Evolutionary conservation across 2,113 vertebrate genomes (phyloP).

Genomic region (Poeciliopsis occidentalis): DNA sequence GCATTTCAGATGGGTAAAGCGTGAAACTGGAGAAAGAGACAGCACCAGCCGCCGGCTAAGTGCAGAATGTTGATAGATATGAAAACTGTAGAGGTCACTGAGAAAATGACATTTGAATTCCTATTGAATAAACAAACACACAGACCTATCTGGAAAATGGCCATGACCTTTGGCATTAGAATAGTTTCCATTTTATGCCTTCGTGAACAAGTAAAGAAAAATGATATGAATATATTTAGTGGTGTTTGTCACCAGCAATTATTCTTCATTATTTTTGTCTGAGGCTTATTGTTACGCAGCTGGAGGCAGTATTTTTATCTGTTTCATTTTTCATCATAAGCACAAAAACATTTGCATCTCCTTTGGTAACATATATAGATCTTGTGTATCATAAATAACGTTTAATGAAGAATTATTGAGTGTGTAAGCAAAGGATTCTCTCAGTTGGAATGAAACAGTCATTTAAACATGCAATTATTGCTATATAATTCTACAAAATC

Average conservation of each 20-base stretch:
- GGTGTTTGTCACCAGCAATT: background rate
- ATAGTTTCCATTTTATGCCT: background rate
- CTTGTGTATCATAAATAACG: background rate
- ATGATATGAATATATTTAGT: background rate
- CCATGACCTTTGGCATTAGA: conserved; percentile 5
- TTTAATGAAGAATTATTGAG: background rate
- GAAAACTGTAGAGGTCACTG: conserved; percentile 34
- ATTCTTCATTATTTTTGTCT: background rate
- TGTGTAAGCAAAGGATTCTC: background rate
- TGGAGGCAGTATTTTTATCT: background rate
- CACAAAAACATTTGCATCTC: background rate
- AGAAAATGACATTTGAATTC: conserved; percentile 19
- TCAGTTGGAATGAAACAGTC: no score
- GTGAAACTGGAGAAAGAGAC: conserved; percentile 31
- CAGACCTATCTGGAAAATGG: background rate
- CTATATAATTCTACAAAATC: background rate
- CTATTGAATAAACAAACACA: conserved; percentile 18
- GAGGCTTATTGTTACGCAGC: background rate
- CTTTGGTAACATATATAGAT: background rate
- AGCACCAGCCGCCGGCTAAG: conserved; percentile 3
- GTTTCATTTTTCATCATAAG: background rate
- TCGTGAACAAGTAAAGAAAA: background rate
- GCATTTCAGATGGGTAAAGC: conserved; percentile 41
- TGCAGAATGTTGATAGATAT: conserved; percentile 37
- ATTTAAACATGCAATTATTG: background rate